Conservation (phyloP, 2,113 vertebrate genomes). For the Sylvilagus bachmani region DNA sequence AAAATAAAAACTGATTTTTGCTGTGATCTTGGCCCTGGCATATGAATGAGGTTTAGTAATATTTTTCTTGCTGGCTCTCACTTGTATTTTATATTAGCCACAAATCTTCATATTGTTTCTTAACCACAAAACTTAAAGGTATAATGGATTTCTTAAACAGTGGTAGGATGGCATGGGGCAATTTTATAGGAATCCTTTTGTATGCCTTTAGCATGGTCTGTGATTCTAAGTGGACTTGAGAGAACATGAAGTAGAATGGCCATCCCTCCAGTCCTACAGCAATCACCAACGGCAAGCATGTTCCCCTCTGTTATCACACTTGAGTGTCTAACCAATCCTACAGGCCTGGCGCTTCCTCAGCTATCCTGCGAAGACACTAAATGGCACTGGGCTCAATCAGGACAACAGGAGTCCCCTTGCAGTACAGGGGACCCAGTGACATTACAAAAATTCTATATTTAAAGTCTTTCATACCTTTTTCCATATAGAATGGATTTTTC, state of each 20-base stretch:
- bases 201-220: not conserved
- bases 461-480: not conserved
- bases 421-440: not conserved
- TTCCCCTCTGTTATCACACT: not conserved
- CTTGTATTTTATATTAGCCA: slow-evolving; percentile 5
- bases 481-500: not conserved
- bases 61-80: slow-evolving; percentile 46
- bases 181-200: not conserved
- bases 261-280: not conserved
- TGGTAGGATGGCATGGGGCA: not conserved
- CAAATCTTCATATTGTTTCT: not conserved
- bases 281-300: not conserved
- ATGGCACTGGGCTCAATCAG: not conserved
- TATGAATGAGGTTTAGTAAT: not conserved
- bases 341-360: not conserved
- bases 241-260: not conserved
- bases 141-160: not conserved
- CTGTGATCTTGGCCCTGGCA: not conserved
- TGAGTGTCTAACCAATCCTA: not conserved
- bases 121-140: not conserved
- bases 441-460: not conserved
- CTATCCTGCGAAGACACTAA: not conserved
- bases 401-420: not conserved
- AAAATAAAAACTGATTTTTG: slow-evolving; percentile 32
- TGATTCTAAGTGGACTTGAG: not conserved